phyloP scores from a whole-genome alignment of 2,888 invertebrate genomes.

The Nemoura dubitans region DNA sequence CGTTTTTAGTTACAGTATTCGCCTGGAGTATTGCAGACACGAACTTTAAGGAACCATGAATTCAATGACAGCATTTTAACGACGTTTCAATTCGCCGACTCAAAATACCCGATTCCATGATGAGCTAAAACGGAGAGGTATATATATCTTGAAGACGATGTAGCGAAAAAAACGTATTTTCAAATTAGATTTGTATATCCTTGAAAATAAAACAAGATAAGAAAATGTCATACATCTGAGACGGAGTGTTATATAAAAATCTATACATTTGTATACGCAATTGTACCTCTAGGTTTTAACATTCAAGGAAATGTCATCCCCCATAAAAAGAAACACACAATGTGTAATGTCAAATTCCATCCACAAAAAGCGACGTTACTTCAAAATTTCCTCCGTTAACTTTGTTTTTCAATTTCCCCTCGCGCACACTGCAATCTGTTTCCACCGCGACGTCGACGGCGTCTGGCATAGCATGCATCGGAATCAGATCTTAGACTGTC shows the following conservation, averaged over 20 bases:
- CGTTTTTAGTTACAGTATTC: no score
- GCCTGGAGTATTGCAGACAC: no score
- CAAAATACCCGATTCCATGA: no score
- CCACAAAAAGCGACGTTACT: neutral
- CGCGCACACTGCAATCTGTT: neutral
- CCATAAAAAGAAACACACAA: neutral
- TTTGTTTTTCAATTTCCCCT: conserved; percentile 12
- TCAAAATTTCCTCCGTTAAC: neutral
- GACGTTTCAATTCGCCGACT: no score
- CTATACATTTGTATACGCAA: neutral
- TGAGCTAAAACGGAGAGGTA: no score
- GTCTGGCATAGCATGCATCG: neutral
- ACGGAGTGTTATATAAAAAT: neutral
- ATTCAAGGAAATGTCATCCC: neutral
- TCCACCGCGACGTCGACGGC: neutral
- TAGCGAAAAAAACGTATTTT: no score
- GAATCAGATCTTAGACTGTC: conserved; percentile 7
- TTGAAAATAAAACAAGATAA: neutral
- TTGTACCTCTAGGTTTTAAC: neutral
- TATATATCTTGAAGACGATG: no score
- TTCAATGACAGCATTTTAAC: no score
- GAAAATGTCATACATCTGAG: neutral
- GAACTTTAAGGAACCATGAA: no score
- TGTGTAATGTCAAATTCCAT: neutral
- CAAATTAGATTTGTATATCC: neutral